Base-by-base conservation (phyloP, 2,113 vertebrate genomes). In the Cyrtonyx montezumae region DNA sequence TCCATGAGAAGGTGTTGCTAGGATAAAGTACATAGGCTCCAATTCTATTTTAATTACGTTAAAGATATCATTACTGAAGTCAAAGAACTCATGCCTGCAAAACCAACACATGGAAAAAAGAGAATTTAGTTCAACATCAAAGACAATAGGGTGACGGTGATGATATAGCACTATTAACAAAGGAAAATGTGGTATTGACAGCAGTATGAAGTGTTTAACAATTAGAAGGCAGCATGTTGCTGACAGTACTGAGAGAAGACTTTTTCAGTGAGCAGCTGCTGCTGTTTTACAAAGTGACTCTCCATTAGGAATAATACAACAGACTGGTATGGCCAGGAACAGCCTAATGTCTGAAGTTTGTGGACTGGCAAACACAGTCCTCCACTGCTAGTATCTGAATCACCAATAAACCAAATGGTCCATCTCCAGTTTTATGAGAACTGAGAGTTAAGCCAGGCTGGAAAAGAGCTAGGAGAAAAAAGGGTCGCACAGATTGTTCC, bases 191-290 rank as follows among this genome's bases (percentile, higher is more conserved):
- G 40, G 12, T 40, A 40, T 40, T 40, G 40, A 40, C 40, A 40
- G 13, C 40, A 40, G 68, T 79, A 79, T 46, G 84, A 91, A 79
- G 61, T 65, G 67, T 75, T 91, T 91, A 84, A 73, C 77, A 32
- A 95, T 87, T 93, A 83, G 86, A 92, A 95, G 90, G 90, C 88
- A 93, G 79, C 17, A 96, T 96, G 96, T 94, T 92, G 82, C 63
- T 97, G 82, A 90, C 84, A 93, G 76, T 71, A 82, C 88, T 80
- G 87, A 87, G 67, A 66, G 87, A 91, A 96, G 88, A 79, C 36
- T 82, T 94, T 96, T 88, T 91, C 94, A 93, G 82, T 42, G 74
- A 97, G 81, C 96, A 97, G 91, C 93, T 95, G 97, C 95, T 95
- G 92, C 76, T 88, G 94, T 94, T 93, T 79, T 91, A 81, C 77